These are phyloP conservation scores for Ichneumoninae sp. DNA, from an alignment of 2,888 invertebrate genomes.

Conservation along the genomic window DNA sequence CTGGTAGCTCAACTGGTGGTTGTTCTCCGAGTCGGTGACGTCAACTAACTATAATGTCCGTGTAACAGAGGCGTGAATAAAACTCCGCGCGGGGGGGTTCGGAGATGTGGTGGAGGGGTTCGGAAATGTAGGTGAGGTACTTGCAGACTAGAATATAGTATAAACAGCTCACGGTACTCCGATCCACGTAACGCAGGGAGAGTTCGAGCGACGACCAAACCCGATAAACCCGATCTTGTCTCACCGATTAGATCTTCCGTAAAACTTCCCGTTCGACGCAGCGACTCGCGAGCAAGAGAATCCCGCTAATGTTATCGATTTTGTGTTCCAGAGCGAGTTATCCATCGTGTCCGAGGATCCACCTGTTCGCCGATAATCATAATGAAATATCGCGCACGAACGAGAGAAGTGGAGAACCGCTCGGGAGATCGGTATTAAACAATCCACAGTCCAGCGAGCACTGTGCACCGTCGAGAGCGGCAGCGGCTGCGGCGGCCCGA, in stretches of 20 bases:
- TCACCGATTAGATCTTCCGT: background rate
- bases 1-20: conserved; percentile 71
- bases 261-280: background rate
- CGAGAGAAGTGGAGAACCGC: background rate
- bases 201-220: background rate
- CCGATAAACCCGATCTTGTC: background rate
- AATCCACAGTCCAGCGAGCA: conserved; percentile 64
- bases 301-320: background rate
- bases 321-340: background rate
- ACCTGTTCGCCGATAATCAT: conserved; percentile 17
- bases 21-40: conserved; percentile 50
- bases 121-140: background rate
- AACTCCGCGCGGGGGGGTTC: background rate
- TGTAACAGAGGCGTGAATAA: conserved; percentile 3
- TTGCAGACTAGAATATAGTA: conserved; percentile 9
- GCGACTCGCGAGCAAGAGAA: background rate
- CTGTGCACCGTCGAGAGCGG: conserved; percentile 56
- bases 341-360: background rate
- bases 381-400: conserved; percentile 6
- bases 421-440: conserved; percentile 61
- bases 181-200: background rate
- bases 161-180: background rate
- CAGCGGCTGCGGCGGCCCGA: conserved; percentile 32
- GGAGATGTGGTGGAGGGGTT: background rate
- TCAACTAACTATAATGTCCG: conserved; percentile 37